Base-by-base conservation (phyloP, 2,113 vertebrate species). In the Lagopus leucura region DNA sequence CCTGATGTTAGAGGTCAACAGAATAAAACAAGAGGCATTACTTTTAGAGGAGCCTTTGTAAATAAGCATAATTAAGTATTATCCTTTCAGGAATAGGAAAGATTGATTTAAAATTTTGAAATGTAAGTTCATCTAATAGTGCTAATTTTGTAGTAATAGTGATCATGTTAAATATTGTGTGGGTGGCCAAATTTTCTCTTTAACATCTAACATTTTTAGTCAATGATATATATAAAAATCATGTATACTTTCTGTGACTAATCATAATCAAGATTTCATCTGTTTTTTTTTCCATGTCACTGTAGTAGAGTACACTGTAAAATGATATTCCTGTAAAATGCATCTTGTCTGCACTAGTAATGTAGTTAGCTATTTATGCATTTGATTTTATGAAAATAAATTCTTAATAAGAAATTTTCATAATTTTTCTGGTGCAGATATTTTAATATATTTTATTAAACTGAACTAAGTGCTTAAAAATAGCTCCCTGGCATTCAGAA, bases 401-500 rank as follows among this genome's bases (percentile, higher is more conserved):
- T 43, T 93, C 21, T 85, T 95, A 92, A 89, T 89, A 92, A 80
- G 32, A 48, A 92, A 79, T 93, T 74, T 0, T 52, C 93, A 92
- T 91, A 45, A 73, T 82, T 95, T 92, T 77, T 72, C 50, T 80
- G 11, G n/a, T 90, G 65, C 55, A 60, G 32, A 74, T 87, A 92
- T 92, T 93, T 32, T 93, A 96, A 88, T 90, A 88, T n/a, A 11
- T 90, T 58, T 89, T 94, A 92, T 95, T 92, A 81, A 95, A 75
- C 13, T 95, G 92, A 96, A 91, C 20, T 78, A 74, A 58, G 30
- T 69, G 72, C 66, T 95, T 94, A 95, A 95, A 96, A 95, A 96
- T 93, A 96, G 80, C 74, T 95, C 42, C 38, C 65, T 97, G 90
- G 95, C 80, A 91, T 85, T 95, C 87, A 96, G 86, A 95, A 83